phyloP scores from a whole-genome alignment of 1,140 invertebrate species.

The Drosophila ficusphila region DNA sequence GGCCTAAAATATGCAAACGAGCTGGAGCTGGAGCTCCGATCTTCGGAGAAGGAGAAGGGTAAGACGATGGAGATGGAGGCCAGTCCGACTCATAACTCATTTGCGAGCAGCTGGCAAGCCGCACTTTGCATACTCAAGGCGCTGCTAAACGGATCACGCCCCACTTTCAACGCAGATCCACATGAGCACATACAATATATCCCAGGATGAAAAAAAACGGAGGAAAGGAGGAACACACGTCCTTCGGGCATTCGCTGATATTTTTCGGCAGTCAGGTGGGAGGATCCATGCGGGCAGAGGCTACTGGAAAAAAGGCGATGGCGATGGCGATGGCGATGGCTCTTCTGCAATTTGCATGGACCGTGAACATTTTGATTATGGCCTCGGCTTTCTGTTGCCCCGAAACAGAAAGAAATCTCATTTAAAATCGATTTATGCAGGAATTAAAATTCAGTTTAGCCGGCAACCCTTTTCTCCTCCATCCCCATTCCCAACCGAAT shows the following conservation, averaged over 20 bases:
- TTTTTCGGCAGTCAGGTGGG: conserved; percentile 78
- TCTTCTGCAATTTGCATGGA: conserved; percentile 41
- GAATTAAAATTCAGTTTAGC: conserved; percentile 75
- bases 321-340: conserved; percentile 4
- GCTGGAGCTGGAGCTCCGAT: too few relatives aligned
- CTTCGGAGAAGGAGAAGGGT: conserved; percentile 11
- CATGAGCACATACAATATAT: not conserved
- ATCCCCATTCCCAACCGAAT: not conserved
- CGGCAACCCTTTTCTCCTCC: conserved; percentile 15
- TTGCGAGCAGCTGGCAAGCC: conserved; percentile 40
- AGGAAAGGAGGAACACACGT: conserved; percentile 28
- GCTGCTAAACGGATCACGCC: conserved; percentile 79
- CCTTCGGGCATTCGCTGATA: conserved; percentile 62
- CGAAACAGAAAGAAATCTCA: conserved; percentile 70
- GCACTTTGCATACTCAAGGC: conserved; percentile 76
- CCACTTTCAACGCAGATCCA: conserved; percentile 73
- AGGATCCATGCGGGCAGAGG: conserved; percentile 54
- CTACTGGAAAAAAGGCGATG: conserved; percentile 55
- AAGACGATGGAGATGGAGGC: conserved; percentile 28
- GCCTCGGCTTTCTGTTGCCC: conserved; percentile 12
- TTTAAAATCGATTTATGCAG: conserved; percentile 84
- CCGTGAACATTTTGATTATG: conserved; percentile 68
- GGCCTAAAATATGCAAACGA: conserved; percentile 84
- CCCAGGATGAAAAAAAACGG: conserved; percentile 5
- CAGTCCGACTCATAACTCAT: conserved; percentile 83